These are phyloP conservation scores for Rhinolophus sinicus DNA, from an alignment of 2,113 vertebrate genomes.

Conservation along the genomic window DNA sequence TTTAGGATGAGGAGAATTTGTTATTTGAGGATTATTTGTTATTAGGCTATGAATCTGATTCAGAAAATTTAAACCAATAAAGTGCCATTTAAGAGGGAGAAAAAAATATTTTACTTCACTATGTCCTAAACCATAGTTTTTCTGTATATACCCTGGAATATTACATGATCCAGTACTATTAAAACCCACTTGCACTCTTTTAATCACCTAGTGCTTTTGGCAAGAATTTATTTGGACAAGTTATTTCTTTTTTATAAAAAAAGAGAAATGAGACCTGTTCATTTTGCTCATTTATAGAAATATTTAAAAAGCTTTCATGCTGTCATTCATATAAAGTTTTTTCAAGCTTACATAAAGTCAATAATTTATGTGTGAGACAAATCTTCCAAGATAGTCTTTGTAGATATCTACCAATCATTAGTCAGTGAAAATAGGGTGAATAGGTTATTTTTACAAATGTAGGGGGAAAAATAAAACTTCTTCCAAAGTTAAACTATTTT, in stretches of 20 bases:
- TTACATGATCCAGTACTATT: neutral
- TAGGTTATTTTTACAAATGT: neutral
- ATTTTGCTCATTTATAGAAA: neutral
- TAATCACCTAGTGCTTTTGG: neutral
- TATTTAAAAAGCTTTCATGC: neutral
- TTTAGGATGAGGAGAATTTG: constrained; percentile 67
- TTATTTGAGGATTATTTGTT: constrained; percentile 41
- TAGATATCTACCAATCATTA: neutral
- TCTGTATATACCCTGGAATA: neutral
- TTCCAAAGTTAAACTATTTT: neutral
- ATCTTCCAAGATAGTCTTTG: neutral
- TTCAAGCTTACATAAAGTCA: neutral
- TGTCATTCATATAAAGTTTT: neutral
- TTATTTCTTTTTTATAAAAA: neutral
- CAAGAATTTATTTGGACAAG: neutral
- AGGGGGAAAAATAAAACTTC: neutral
- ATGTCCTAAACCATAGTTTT: neutral
- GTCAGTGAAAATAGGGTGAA: neutral
- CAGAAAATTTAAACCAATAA: constrained; percentile 72
- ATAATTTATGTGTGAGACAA: neutral
- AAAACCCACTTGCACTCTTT: neutral
- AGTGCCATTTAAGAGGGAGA: constrained; percentile 59
- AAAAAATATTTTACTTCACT: neutral
- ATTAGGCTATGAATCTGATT: constrained; percentile 43
- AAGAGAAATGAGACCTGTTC: neutral